Evolutionary conservation across 2,888 invertebrate genomes (phyloP).

Genomic region (Lingula anatina): DNA sequence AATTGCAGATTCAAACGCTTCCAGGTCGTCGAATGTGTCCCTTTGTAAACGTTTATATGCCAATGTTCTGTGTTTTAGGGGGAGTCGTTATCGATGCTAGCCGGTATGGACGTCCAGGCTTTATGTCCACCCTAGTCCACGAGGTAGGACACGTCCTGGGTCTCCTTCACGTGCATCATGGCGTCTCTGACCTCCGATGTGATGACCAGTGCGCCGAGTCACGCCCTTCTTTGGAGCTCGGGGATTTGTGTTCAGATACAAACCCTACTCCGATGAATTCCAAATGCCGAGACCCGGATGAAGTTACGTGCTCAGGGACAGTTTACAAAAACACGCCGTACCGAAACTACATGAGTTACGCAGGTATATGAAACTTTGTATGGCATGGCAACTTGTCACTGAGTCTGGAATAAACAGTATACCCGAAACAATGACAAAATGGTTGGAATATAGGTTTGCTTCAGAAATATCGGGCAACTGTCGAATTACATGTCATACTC

Average conservation of each 20-base stretch:
- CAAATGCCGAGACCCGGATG: conserved; percentile 30
- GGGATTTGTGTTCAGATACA: conserved; percentile 47
- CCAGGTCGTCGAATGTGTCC: no score
- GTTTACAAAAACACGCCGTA: conserved; percentile 32
- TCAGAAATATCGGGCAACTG: no score
- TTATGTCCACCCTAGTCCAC: conserved; percentile 36
- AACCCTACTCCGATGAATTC: conserved; percentile 34
- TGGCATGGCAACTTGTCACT: no score
- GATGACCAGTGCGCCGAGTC: conserved; percentile 37
- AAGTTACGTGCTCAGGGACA: conserved; percentile 19
- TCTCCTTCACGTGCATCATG: conserved; percentile 48
- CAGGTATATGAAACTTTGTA: no score
- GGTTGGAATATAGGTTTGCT: no score
- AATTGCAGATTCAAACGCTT: no score
- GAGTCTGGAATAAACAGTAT: no score
- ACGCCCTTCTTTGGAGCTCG: conserved; percentile 34
- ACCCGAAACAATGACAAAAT: no score
- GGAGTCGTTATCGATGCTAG: conserved; percentile 37
- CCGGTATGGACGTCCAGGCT: conserved; percentile 26
- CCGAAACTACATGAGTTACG: conserved; percentile 46
- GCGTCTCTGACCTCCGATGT: conserved; percentile 40
- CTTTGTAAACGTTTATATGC: no score
- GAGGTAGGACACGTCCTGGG: conserved; percentile 49
- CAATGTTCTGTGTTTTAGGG: no score
- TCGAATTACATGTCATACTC: no score